Evolutionary conservation across 2,797 vertebrate genomes (phyloP).

Genomic region (Catharus ustulatus): DNA sequence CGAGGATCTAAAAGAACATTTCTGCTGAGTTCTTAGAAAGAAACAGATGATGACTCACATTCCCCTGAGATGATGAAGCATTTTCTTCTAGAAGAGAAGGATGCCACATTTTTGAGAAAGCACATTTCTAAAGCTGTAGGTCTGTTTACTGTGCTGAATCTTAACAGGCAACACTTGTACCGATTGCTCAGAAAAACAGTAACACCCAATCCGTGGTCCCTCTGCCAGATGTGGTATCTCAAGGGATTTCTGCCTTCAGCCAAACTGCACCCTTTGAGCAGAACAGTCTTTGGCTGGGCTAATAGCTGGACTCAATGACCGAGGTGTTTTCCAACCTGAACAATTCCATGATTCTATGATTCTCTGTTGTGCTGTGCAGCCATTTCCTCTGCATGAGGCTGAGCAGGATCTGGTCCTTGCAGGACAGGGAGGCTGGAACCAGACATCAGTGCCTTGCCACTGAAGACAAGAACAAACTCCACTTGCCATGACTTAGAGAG

Average conservation of each 20-base stretch:
- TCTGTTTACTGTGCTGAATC: not conserved
- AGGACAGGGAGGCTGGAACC: not conserved
- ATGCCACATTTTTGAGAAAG: not conserved
- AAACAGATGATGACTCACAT: fast-evolving
- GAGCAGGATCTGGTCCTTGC: not conserved
- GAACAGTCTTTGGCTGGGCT: not conserved
- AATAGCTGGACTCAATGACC: fast-evolving
- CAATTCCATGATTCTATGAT: not conserved
- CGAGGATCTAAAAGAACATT: not conserved
- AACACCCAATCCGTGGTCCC: not conserved
- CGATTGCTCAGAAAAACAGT: not conserved
- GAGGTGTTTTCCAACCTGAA: not conserved
- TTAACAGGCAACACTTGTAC: not conserved
- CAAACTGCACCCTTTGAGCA: not conserved
- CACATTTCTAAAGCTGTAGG: not conserved
- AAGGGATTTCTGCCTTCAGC: not conserved
- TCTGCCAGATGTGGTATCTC: not conserved
- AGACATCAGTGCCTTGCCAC: not conserved
- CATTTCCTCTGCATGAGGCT: not conserved
- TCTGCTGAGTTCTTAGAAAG: constrained; percentile 1
- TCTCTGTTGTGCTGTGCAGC: not conserved
- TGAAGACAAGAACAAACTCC: not conserved
- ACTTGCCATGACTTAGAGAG: not conserved
- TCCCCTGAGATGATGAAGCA: not conserved
- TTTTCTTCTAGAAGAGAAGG: not conserved